These are phyloP conservation scores for Myripristis murdjan DNA, from an alignment of 2,797 vertebrate genomes.

Conservation along the genomic window DNA sequence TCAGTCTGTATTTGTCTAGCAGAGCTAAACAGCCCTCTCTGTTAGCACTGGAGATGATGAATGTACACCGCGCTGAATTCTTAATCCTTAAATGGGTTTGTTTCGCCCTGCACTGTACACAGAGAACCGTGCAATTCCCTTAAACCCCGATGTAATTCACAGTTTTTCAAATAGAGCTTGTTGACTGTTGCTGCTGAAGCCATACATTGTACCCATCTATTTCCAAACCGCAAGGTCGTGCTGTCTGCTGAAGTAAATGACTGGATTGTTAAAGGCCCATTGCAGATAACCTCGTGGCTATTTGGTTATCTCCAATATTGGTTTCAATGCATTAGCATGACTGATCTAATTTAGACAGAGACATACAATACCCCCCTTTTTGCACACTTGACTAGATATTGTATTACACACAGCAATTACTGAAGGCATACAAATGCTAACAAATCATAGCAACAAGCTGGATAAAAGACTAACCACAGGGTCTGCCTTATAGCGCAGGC, in stretches of 20 bases:
- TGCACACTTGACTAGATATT: slow-evolving; percentile 46
- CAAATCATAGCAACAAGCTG: slow-evolving; percentile 46
- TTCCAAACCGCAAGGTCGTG: background rate
- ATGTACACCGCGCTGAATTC: background rate
- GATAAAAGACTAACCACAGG: slow-evolving; percentile 43
- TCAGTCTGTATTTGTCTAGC: slow-evolving; percentile 31
- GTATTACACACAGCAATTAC: slow-evolving; percentile 48
- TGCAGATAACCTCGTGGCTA: slow-evolving; percentile 28
- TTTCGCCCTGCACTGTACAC: no score
- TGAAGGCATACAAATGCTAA: slow-evolving; percentile 41
- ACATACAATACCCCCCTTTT: slow-evolving; percentile 39
- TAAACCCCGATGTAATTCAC: no score
- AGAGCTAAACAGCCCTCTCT: slow-evolving; percentile 1
- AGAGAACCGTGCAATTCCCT: no score
- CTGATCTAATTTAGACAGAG: slow-evolving; percentile 45
- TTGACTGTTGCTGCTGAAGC: background rate
- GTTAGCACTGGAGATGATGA: slow-evolving; percentile 12
- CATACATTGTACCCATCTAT: background rate
- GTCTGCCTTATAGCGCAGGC: slow-evolving; percentile 25
- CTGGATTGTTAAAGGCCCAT: background rate
- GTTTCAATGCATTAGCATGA: slow-evolving; percentile 51
- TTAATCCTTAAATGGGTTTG: no score
- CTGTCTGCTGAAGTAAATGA: background rate
- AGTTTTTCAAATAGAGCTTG: background rate
- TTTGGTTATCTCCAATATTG: slow-evolving; percentile 42